phyloP scores from a whole-genome alignment of 2,888 invertebrate species.

The Tipula confusa region DNA sequence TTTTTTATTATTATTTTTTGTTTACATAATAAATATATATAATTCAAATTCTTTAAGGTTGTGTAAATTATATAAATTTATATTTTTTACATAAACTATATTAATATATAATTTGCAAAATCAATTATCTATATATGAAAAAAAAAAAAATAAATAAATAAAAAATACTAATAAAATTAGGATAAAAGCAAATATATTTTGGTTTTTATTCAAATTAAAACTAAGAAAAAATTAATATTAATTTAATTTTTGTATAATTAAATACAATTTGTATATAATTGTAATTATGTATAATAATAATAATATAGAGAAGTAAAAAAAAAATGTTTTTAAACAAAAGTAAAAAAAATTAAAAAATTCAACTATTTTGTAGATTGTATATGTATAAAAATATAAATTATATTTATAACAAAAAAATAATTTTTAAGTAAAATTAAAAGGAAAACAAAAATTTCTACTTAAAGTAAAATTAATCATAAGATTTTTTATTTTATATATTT shows the following conservation, averaged over 20 bases:
- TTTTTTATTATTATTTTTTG: neutral
- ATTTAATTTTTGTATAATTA: neutral
- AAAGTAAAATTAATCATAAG: neutral
- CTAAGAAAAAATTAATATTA: neutral
- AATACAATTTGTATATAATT: neutral
- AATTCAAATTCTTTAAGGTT: neutral
- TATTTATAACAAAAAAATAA: neutral
- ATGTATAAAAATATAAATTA: neutral
- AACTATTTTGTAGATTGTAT: constrained; percentile 1
- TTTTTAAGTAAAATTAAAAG: neutral
- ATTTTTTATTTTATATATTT: neutral
- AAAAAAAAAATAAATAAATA: neutral
- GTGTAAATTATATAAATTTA: neutral
- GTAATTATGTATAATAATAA: neutral
- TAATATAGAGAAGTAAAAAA: neutral
- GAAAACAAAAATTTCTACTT: neutral
- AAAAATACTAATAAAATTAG: neutral
- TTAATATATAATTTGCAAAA: neutral
- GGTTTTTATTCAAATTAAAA: neutral
- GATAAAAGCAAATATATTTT: neutral
- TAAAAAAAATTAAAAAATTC: neutral
- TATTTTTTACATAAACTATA: neutral
- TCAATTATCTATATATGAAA: neutral
- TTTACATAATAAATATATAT: too few relatives aligned
- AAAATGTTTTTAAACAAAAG: constrained; percentile 6